Evolutionary conservation across 1,140 invertebrate genomes (phyloP).

Genomic region (Apis dorsata): DNA sequence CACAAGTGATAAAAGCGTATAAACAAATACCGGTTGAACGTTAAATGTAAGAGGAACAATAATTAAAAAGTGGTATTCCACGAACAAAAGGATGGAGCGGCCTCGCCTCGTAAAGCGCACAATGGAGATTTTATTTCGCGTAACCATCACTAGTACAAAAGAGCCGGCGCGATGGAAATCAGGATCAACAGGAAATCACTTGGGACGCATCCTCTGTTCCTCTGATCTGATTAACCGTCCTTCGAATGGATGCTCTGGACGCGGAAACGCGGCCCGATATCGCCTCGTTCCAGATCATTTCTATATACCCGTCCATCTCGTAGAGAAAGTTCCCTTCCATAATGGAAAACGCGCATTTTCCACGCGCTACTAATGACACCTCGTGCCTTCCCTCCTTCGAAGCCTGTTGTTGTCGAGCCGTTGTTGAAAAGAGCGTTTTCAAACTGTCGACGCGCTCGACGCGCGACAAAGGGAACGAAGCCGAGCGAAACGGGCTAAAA

Average conservation of each 20-base stretch:
- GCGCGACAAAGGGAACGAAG: background rate
- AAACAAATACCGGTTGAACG: too few relatives aligned
- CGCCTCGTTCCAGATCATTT: conserved; percentile 52
- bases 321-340: conserved; percentile 13
- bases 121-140: background rate
- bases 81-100: background rate
- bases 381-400: background rate
- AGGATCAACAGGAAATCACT: conserved; percentile 13
- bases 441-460: background rate
- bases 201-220: conserved; percentile 2
- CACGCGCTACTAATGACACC: conserved; percentile 24
- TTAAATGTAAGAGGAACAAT: too few relatives aligned
- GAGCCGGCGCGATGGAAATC: conserved; percentile 1
- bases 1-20: too few relatives aligned
- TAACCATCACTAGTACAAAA: background rate
- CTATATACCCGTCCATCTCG: background rate
- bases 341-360: conserved; percentile 31
- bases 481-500: background rate
- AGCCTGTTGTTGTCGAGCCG: background rate
- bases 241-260: conserved; percentile 21
- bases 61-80: too few relatives aligned
- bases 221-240: conserved; percentile 56
- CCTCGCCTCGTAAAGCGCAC: background rate
- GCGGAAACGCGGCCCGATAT: conserved; percentile 36
- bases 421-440: conserved; percentile 17